A percentile compares a stretch with the other conserved stretches of the same genome.
These are phyloP conservation scores for Hemithea aestivaria DNA, from an alignment of 2,888 invertebrate species.

Conservation along the genomic window DNA sequence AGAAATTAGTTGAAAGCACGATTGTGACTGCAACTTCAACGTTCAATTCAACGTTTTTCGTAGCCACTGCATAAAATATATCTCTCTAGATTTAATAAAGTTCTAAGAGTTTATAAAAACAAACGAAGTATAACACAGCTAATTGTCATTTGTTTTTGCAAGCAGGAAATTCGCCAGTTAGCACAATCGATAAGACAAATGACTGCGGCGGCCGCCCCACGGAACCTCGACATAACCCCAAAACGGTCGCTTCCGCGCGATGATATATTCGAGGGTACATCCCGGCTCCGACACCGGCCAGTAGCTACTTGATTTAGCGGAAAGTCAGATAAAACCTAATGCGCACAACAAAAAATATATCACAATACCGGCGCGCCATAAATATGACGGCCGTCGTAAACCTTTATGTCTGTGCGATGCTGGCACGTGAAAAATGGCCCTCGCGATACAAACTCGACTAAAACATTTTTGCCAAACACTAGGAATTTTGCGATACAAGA, in stretches of 20 bases:
- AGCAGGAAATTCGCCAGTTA: conserved; percentile 48
- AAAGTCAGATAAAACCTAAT: conserved; percentile 79
- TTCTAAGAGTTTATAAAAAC: too few relatives aligned
- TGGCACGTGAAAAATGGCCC: conserved; percentile 75
- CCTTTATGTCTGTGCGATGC: conserved; percentile 75
- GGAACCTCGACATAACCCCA: conserved; percentile 66
- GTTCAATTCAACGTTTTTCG: too few relatives aligned
- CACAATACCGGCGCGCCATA: conserved; percentile 74
- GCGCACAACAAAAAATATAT: conserved; percentile 79
- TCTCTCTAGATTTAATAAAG: too few relatives aligned
- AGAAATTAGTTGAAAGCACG: too few relatives aligned
- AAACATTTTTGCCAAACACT: conserved; percentile 40
- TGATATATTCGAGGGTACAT: conserved; percentile 76
- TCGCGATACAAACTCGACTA: conserved; percentile 55
- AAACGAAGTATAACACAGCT: background rate
- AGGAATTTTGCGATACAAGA: conserved; percentile 38
- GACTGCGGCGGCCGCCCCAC: conserved; percentile 50
- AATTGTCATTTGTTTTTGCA: conserved; percentile 19
- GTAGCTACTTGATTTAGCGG: conserved; percentile 80
- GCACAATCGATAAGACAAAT: conserved; percentile 64
- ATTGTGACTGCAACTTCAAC: too few relatives aligned
- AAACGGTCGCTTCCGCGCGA: conserved; percentile 67
- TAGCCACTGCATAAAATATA: too few relatives aligned
- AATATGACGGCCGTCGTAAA: conserved; percentile 78
- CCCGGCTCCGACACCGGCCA: conserved; percentile 78